Evolutionary conservation across 2,888 invertebrate genomes (phyloP).

Genomic region (Agonum fuliginosum): DNA sequence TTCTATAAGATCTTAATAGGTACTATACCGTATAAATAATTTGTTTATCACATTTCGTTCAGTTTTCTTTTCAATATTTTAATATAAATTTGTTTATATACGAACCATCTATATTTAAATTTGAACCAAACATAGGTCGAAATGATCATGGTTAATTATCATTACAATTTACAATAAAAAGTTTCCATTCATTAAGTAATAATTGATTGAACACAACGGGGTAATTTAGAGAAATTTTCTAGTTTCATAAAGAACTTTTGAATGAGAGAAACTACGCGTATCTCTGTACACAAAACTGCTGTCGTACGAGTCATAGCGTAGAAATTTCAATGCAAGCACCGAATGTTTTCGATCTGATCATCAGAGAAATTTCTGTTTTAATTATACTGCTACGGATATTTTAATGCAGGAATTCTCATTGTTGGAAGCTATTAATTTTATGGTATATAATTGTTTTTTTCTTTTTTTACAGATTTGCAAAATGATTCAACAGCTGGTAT

Average conservation of each 20-base stretch:
- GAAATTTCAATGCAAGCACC: slow-evolving; percentile 38
- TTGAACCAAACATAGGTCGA: too few relatives aligned
- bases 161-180: not conserved
- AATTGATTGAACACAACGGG: not conserved
- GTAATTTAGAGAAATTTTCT: slow-evolving; percentile 37
- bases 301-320: not conserved
- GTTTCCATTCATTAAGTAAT: not conserved
- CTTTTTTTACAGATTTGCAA: not conserved
- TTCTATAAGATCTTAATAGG: too few relatives aligned
- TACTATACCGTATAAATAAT: too few relatives aligned
- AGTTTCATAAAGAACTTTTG: slow-evolving; percentile 10
- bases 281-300: slow-evolving; percentile 15
- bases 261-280: slow-evolving; percentile 38
- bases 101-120: too few relatives aligned
- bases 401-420: not conserved
- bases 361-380: slow-evolving; percentile 22
- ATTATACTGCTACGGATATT: not conserved
- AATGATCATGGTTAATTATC: too few relatives aligned
- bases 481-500: slow-evolving; percentile 31
- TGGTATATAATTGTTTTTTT: not conserved
- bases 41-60: too few relatives aligned
- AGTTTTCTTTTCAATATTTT: too few relatives aligned
- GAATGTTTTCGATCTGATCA: slow-evolving; percentile 11
- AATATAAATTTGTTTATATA: too few relatives aligned
- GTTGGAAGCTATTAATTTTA: not conserved